A percentile compares a stretch with the other conserved stretches of the same genome.
These are phyloP conservation scores for Drosophila greeni DNA, from an alignment of 2,888 invertebrate genomes.

Conservation along the genomic window DNA sequence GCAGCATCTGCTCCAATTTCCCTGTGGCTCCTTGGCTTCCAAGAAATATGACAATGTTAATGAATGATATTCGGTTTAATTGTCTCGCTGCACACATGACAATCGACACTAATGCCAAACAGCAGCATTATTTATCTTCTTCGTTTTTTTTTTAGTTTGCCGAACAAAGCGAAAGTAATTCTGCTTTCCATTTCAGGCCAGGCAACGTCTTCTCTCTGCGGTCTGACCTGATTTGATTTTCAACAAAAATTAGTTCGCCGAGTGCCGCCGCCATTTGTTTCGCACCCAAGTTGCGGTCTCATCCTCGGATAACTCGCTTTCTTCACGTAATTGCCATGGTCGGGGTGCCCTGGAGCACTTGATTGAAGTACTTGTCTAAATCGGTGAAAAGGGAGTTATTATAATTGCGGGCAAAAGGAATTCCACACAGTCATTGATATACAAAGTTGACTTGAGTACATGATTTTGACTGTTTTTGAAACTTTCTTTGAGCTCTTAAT, in stretches of 20 bases:
- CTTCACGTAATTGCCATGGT: conserved; percentile 38
- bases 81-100: conserved; percentile 43
- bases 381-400: conserved; percentile 18
- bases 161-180: conserved; percentile 67
- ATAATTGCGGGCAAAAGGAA: conserved; percentile 7
- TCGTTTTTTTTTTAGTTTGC: conserved; percentile 6
- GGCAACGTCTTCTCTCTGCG: conserved; percentile 31
- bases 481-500: conserved; percentile 8
- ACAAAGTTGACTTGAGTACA: conserved; percentile 4
- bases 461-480: not conserved
- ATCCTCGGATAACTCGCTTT: conserved; percentile 44
- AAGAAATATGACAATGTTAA: conserved; percentile 58
- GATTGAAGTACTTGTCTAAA: conserved; percentile 25
- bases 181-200: conserved; percentile 67
- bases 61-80: conserved; percentile 53
- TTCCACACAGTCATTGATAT: conserved; percentile 32
- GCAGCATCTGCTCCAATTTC: conserved; percentile 63
- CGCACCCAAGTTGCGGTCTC: conserved; percentile 44
- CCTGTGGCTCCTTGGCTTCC: conserved; percentile 50
- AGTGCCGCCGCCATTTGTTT: conserved; percentile 32
- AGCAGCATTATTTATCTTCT: conserved; percentile 18
- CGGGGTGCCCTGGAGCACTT: conserved; percentile 24
- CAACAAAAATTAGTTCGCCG: conserved; percentile 44
- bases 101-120: conserved; percentile 33
- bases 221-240: conserved; percentile 58